Evolutionary conservation across 1,140 invertebrate genomes (phyloP).

Genomic region (Arctopsyche grandis): DNA sequence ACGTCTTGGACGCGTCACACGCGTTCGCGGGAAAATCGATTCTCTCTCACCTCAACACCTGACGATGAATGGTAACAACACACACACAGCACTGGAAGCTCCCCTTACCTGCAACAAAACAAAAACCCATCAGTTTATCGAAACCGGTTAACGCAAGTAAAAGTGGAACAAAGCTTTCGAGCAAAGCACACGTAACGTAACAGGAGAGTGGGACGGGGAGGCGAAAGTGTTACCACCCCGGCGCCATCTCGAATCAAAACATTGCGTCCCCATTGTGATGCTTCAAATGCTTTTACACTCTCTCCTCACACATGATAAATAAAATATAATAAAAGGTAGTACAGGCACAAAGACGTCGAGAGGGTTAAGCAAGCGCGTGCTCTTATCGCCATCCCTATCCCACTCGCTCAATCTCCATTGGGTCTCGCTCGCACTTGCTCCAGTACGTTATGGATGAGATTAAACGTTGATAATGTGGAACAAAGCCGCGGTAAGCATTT

Average conservation of each 20-base stretch:
- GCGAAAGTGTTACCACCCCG: no score
- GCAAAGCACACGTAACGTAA: no score
- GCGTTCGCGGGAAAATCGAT: neutral
- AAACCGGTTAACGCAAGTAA: slow-evolving; percentile 8
- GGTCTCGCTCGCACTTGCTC: no score
- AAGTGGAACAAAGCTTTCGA: slow-evolving; percentile 17
- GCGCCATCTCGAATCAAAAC: no score
- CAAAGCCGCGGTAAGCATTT: slow-evolving; percentile 50
- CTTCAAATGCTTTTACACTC: no score
- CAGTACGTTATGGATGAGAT: slow-evolving; percentile 48
- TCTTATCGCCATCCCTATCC: no score
- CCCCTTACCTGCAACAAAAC: slow-evolving; percentile 45
- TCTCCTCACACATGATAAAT: no score
- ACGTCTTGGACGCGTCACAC: neutral
- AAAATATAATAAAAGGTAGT: no score
- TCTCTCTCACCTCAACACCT: slow-evolving; percentile 1
- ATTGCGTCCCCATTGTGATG: no score
- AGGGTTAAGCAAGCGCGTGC: neutral
- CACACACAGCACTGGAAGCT: neutral
- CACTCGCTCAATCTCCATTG: no score
- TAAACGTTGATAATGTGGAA: slow-evolving; percentile 44
- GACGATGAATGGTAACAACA: slow-evolving; percentile 10
- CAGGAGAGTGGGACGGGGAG: no score
- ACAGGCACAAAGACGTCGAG: no score
- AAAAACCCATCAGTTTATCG: slow-evolving; percentile 32